Percentiles rank a stretch among this genome's conserved stretches.
These are phyloP conservation scores for Parnassius glacialis DNA, from an alignment of 2,888 invertebrate species.

Conservation along the genomic window DNA sequence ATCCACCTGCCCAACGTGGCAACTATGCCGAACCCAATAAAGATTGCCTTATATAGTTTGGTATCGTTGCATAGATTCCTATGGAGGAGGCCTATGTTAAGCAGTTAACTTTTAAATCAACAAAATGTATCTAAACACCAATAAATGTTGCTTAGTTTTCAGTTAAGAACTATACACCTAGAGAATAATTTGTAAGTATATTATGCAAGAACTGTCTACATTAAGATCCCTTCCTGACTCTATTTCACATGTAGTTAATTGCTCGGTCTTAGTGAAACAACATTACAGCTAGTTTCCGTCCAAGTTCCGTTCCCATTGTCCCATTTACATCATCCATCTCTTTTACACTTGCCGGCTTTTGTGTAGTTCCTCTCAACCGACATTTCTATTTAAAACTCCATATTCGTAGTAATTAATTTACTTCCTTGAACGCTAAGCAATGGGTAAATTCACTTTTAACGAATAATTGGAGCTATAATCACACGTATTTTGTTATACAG, in stretches of 20 bases:
- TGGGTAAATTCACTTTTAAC: conserved; percentile 13
- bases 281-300: conserved; percentile 46
- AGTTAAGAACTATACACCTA: too few relatives aligned
- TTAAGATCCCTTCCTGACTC: conserved; percentile 21
- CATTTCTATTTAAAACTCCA: conserved; percentile 38
- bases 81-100: too few relatives aligned
- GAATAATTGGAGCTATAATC: conserved; percentile 10
- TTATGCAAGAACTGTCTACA: conserved; percentile 6
- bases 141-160: too few relatives aligned
- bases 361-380: conserved; percentile 26
- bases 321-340: conserved; percentile 30
- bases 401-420: conserved; percentile 39
- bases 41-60: too few relatives aligned
- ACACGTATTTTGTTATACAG: not conserved
- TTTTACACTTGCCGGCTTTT: conserved; percentile 24
- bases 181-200: not conserved
- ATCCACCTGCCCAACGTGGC: too few relatives aligned
- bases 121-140: too few relatives aligned
- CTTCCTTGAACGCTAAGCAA: conserved; percentile 26
- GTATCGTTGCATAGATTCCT: too few relatives aligned
- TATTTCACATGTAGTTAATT: conserved; percentile 29
- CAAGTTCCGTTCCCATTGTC: conserved; percentile 42
- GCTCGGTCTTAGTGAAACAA: conserved; percentile 45
- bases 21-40: too few relatives aligned
- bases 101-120: too few relatives aligned